These are phyloP conservation scores for Orthosia gracilis DNA, from an alignment of 2,888 invertebrate genomes.

Conservation along the genomic window DNA sequence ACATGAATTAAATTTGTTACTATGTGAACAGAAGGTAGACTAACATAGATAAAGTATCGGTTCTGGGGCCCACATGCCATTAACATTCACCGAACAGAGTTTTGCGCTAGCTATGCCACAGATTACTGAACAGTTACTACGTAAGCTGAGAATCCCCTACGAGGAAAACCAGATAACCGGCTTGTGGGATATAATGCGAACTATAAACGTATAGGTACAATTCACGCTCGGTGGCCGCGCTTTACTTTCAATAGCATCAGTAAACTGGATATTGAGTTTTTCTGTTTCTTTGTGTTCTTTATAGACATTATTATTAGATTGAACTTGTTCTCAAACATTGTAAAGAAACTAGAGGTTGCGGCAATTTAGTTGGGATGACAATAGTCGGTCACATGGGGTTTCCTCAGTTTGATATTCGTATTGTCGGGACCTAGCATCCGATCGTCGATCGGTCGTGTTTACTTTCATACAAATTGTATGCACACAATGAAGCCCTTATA, in stretches of 20 bases:
- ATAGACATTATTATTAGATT: conserved; percentile 67
- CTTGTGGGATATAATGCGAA: not conserved
- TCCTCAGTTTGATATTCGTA: conserved; percentile 58
- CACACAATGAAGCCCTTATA: conserved; percentile 69
- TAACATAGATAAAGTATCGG: not conserved
- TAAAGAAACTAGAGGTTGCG: conserved; percentile 66
- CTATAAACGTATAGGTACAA: not conserved
- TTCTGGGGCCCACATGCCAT: conserved; percentile 9
- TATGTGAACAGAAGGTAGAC: not conserved
- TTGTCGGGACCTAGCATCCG: conserved; percentile 65
- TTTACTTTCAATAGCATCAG: conserved; percentile 24
- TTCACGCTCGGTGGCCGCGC: not conserved
- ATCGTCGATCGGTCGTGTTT: conserved; percentile 69
- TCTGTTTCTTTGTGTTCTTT: conserved; percentile 45
- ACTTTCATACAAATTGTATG: conserved; percentile 71
- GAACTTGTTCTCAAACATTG: conserved; percentile 69
- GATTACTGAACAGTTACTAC: conserved; percentile 17
- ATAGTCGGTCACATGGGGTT: conserved; percentile 72
- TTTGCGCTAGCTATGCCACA: conserved; percentile 7
- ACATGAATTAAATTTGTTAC: not conserved
- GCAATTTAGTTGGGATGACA: conserved; percentile 72
- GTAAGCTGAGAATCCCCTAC: not conserved
- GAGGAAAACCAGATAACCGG: not conserved
- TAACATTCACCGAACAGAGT: not conserved
- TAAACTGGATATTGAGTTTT: conserved; percentile 31